Evolutionary conservation across 1,140 invertebrate genomes (phyloP), one percentile per base, ranked within the genome.

Genomic region (Drosophila bipectinata): DNA sequence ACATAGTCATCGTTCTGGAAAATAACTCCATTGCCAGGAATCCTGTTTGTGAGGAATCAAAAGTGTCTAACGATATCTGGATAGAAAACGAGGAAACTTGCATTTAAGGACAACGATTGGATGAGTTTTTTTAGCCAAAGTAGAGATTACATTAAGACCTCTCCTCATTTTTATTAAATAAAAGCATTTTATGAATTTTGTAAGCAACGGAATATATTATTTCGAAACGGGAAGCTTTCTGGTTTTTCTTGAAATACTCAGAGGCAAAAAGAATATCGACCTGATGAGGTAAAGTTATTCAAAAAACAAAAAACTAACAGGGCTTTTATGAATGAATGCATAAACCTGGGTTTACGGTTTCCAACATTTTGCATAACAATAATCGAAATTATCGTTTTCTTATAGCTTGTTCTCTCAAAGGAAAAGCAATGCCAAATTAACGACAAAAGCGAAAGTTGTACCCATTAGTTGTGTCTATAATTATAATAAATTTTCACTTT

Each of bases 1-100:
- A 83, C 32, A 82, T 83, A 56, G 79, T 82, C 14, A 82, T 82
- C 9, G 75, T 82, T 8, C 39, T 82, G 3, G 75, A 78, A 30
- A 83, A 83, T 49, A 82, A 51, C n/a, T 45, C 63, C 26, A 53
- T n/a, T 73, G 48, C 34, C 10, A 57, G 30, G n/a, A 47, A 49
- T n/a, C 45, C 51, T 0, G 41, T 56, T 32, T 45, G 21, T 8
- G 66, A 68, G 5, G 63, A 56, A 2, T 32, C 66, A 8, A 68
- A 72, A 54, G 41, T 66, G 12, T 41, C 49, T 7, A 72, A 47
- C 12, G 28, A 28, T 24, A 62, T 45, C 41, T 54, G 21, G 60
- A 77, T 34, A 60, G 66, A 55, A 18, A 45, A 37, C 6, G 39
- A 76, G 44, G 72, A 77, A 41, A 64, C 72, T 32, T 76, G 55